Conservation (phyloP, 1,140 invertebrate genomes). For the Meteorus sp. region DNA sequence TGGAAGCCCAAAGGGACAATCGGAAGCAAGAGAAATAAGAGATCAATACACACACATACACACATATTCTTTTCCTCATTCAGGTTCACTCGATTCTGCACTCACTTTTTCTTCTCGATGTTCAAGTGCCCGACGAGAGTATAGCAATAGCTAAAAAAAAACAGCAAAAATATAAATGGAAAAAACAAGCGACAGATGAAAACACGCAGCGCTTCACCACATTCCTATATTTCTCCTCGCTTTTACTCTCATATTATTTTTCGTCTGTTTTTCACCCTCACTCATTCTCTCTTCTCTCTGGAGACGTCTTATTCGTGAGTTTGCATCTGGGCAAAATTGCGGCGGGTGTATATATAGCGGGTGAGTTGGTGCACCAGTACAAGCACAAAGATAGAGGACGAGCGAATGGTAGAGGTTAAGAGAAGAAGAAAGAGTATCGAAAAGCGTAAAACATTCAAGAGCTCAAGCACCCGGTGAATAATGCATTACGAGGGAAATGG, state of each 20-base stretch:
- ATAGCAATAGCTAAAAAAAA: too few relatives aligned
- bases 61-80: slow-evolving; percentile 9
- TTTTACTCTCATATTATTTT: too few relatives aligned
- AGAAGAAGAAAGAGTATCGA: slow-evolving; percentile 36
- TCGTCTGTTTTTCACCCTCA: too few relatives aligned
- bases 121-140: too few relatives aligned
- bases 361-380: too few relatives aligned
- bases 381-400: slow-evolving; percentile 21
- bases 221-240: too few relatives aligned
- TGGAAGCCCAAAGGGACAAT: slow-evolving; percentile 13
- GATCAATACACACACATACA: too few relatives aligned
- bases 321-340: slow-evolving; percentile 6
- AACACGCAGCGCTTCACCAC: too few relatives aligned
- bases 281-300: too few relatives aligned
- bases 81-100: neutral
- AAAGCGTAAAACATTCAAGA: slow-evolving; percentile 52
- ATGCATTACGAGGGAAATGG: slow-evolving; percentile 55
- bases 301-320: slow-evolving; percentile 11
- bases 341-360: neutral
- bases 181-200: too few relatives aligned
- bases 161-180: too few relatives aligned
- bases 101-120: neutral
- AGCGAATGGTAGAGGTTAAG: slow-evolving; percentile 29
- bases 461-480: slow-evolving; percentile 49
- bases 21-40: slow-evolving; percentile 14